Evolutionary conservation across 2,113 vertebrate genomes (phyloP).

Genomic region (Riparia riparia): DNA sequence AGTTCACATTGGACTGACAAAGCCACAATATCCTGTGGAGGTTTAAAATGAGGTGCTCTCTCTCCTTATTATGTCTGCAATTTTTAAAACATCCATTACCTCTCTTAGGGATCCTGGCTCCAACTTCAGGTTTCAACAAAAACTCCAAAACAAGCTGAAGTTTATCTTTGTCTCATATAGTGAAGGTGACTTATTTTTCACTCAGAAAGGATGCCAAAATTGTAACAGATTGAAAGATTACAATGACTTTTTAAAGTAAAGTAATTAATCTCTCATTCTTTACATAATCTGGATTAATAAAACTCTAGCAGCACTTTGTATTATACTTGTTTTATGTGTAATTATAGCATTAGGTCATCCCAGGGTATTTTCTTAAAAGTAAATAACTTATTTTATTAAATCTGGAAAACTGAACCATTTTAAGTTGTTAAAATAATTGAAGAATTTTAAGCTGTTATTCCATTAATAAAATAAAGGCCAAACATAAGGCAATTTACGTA

Average conservation of each 20-base stretch:
- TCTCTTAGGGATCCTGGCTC: background rate
- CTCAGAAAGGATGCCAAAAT: background rate
- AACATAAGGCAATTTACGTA: background rate
- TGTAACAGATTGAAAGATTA: background rate
- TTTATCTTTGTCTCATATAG: background rate
- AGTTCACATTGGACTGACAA: background rate
- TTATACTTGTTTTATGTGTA: background rate
- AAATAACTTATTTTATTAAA: background rate
- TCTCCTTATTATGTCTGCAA: background rate
- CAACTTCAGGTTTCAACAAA: background rate
- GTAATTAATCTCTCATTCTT: background rate
- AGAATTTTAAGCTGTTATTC: background rate
- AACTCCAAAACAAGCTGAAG: background rate
- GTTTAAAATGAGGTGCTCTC: rapidly evolving
- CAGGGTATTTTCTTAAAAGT: background rate
- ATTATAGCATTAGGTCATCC: background rate
- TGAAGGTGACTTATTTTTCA: background rate
- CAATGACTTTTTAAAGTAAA: background rate
- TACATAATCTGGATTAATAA: background rate
- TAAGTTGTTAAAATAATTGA: background rate
- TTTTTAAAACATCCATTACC: background rate
- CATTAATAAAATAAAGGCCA: background rate
- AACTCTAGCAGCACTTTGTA: background rate
- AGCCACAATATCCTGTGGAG: background rate
- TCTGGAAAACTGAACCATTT: background rate